Evolutionary conservation across 2,888 invertebrate genomes (phyloP).

Genomic region (Acronicta leporina): DNA sequence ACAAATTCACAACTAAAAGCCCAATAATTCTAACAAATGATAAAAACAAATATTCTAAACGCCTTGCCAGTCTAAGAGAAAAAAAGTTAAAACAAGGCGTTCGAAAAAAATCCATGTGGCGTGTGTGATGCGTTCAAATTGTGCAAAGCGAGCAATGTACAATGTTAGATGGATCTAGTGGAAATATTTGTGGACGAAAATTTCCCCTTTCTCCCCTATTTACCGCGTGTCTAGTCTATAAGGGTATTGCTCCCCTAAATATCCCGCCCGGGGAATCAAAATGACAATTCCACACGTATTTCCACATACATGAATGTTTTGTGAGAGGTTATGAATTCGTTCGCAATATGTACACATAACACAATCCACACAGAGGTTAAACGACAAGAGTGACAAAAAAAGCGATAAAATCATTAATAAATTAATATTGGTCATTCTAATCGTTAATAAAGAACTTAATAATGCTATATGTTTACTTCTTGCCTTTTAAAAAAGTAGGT

Average conservation of each 20-base stretch:
- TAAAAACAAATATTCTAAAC: slow-evolving; percentile 51
- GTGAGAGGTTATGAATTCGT: slow-evolving; percentile 50
- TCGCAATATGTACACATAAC: slow-evolving; percentile 76
- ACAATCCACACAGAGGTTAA: slow-evolving; percentile 74
- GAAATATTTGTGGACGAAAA: slow-evolving; percentile 11
- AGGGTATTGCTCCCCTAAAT: neutral
- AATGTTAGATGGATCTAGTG: slow-evolving; percentile 63
- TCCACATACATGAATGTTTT: slow-evolving; percentile 45
- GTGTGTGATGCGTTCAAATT: slow-evolving; percentile 76
- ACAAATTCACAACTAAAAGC: slow-evolving; percentile 33
- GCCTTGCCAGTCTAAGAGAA: slow-evolving; percentile 43
- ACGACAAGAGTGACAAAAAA: slow-evolving; percentile 39
- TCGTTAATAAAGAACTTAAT: slow-evolving; percentile 21
- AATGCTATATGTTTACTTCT: slow-evolving; percentile 28
- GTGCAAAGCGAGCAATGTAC: slow-evolving; percentile 76
- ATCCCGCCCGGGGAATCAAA: neutral
- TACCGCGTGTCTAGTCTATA: no score
- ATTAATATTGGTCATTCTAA: slow-evolving; percentile 20
- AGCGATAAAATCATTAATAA: slow-evolving; percentile 18
- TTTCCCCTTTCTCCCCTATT: neutral
- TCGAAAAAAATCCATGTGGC: slow-evolving; percentile 77
- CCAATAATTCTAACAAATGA: slow-evolving; percentile 55
- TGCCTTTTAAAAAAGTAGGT: neutral
- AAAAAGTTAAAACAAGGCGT: slow-evolving; percentile 63
- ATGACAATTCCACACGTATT: slow-evolving; percentile 4